Conservation (phyloP, 2,888 invertebrate genomes). For the Saturnia pavonia region DNA sequence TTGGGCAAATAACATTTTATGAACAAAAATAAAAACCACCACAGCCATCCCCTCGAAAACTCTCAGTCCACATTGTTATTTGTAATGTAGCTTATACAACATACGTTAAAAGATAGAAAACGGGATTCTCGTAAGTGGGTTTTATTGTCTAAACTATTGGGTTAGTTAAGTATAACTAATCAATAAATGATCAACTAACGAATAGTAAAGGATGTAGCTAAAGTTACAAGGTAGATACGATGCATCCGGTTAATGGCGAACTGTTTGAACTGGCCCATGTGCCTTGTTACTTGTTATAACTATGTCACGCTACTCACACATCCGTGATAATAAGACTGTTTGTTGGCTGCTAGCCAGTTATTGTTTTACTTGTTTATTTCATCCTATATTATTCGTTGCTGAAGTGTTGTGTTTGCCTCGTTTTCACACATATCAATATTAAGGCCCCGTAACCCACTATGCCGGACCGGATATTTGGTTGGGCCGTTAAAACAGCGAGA, state of each 20-base stretch:
- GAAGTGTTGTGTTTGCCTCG: not conserved
- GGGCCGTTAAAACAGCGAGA: too few species aligned
- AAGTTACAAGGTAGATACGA: not conserved
- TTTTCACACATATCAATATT: not conserved
- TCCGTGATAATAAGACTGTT: not conserved
- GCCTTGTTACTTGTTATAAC: not conserved
- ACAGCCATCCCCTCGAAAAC: too few species aligned
- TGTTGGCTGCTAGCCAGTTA: not conserved
- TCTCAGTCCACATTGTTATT: too few species aligned
- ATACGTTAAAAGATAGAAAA: not conserved
- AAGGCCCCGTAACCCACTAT: too few species aligned
- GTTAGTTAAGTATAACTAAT: not conserved
- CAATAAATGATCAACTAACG: not conserved
- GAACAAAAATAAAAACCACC: too few species aligned
- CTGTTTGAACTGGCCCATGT: not conserved
- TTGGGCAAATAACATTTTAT: too few species aligned
- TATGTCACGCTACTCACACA: not conserved
- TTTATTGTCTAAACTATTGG: not conserved
- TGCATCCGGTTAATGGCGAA: constrained; percentile 1
- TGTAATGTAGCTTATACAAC: not conserved
- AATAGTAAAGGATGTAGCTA: not conserved
- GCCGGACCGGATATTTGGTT: too few species aligned
- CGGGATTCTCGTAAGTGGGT: not conserved
- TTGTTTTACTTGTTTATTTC: not conserved
- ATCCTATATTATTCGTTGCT: not conserved